Evolutionary conservation across 2,113 vertebrate species (phyloP).

Genomic region (Lepisosteus osseus): DNA sequence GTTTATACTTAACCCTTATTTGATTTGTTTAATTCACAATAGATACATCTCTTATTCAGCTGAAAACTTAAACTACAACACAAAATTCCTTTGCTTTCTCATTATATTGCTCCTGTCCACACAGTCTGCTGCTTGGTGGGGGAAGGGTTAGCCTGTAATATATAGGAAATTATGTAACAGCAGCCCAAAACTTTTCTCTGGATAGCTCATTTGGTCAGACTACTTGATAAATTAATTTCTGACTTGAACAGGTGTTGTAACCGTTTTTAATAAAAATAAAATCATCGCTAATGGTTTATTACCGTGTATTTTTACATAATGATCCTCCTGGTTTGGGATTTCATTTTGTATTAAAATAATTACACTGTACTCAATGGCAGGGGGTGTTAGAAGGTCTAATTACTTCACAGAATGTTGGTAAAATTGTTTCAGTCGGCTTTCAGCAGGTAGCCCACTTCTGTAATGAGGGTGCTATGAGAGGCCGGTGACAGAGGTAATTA

Average conservation of each 20-base stretch:
- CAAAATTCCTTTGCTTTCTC: too few relatives aligned
- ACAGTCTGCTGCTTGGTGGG: too few relatives aligned
- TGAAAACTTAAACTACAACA: too few relatives aligned
- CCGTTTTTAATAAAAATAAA: constrained; percentile 79
- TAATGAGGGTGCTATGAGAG: constrained; percentile 78
- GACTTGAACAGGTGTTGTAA: constrained; percentile 62
- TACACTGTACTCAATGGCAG: constrained; percentile 63
- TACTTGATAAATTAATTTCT: constrained; percentile 35
- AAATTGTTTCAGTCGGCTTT: constrained; percentile 69
- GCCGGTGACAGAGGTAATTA: constrained; percentile 87
- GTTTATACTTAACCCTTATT: too few relatives aligned
- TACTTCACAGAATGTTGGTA: constrained; percentile 67
- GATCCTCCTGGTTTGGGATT: constrained; percentile 68
- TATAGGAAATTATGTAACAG: too few relatives aligned
- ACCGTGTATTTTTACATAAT: constrained; percentile 75
- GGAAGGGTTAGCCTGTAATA: too few relatives aligned
- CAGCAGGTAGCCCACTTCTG: constrained; percentile 81
- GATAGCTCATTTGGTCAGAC: constrained; percentile 37
- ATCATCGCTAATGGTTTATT: constrained; percentile 77
- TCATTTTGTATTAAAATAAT: constrained; percentile 74
- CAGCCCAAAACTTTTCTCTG: constrained; percentile 21
- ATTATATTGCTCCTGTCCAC: too few relatives aligned
- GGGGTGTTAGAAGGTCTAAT: constrained; percentile 72
- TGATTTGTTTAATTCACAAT: too few relatives aligned
- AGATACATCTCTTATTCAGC: too few relatives aligned